Base-by-base conservation (phyloP, 1,140 invertebrate genomes). In the Bradynema listronoti region DNA sequence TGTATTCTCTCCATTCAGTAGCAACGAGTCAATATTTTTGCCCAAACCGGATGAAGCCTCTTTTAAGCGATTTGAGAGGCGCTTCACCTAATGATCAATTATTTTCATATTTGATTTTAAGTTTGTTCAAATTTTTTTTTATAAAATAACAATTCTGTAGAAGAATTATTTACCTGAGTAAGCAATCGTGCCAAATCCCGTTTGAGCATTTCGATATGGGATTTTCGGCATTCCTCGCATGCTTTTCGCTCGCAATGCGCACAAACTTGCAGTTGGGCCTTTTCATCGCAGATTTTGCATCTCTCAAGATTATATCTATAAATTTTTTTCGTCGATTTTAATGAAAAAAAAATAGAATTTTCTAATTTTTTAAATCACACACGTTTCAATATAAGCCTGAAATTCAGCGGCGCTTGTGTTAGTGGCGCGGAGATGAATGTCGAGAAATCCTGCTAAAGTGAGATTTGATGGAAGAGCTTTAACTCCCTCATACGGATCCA, bases 381-480 rank as follows among this genome's bases (percentile, higher is more conserved):
- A 75, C 71, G 61, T 60, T 54, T 77, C 58, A 49, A 79, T 71
- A 52, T 73, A 79, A 22, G 66, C 69, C 49, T 78, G 70, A 25
- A 76, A 42, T 54, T 77, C 57, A 11, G 65, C 89, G 43, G 88
- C 87, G 59, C 89, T 80, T 79, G 91, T 88, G 59, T 89, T 88
- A 27, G 89, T 91, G 59, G 91, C 91, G 80, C 91, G 87, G 79
- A 90, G 88, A 77, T 90, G 92, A 41, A 95, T 84, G 79, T 96
- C 91, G 58, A 96, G 82, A 80, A 96, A 96, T 47, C 90, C 83
- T 80, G 91, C 89, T 25, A 96, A 83, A 29, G 92, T 96, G 3
- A 94, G 90, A 81, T 96, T 96, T 66, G 89, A 93, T 39, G 90
- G 91, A 79, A 91, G 93, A 22, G 87, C 88, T 81, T 91, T 89